A percentile compares a stretch with the other conserved stretches of the same genome.
These are phyloP conservation scores for Exocentrus adspersus DNA, from an alignment of 2,888 invertebrate genomes.

Conservation along the genomic window DNA sequence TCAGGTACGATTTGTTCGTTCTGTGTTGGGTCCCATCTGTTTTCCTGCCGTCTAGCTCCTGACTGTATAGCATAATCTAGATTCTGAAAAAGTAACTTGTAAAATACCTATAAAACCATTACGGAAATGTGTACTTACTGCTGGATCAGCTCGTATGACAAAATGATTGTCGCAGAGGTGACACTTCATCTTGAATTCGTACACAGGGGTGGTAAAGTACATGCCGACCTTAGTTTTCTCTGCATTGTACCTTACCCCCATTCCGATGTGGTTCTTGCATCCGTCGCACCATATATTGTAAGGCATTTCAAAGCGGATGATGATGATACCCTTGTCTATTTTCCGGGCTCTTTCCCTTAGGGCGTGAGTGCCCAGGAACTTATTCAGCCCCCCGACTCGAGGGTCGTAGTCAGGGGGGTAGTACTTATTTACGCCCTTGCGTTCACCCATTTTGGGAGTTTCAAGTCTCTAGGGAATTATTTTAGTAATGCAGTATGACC, in stretches of 20 bases:
- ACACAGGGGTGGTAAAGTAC: conserved; percentile 98
- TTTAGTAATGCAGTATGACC: too few relatives aligned
- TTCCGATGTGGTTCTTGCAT: conserved; percentile 97
- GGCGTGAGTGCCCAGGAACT: conserved; percentile 94
- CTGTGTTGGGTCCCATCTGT: conserved; percentile 96
- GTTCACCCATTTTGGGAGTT: conserved; percentile 85
- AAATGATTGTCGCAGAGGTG: conserved; percentile 97
- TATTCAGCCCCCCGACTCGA: conserved; percentile 91
- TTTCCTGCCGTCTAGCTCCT: conserved; percentile 96
- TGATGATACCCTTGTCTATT: conserved; percentile 92
- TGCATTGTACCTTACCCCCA: conserved; percentile 98
- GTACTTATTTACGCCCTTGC: conserved; percentile 97
- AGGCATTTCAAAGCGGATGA: conserved; percentile 99
- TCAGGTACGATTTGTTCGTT: conserved; percentile 95
- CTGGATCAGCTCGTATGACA: conserved; percentile 98
- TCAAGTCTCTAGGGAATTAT: too few relatives aligned
- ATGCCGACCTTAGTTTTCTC: conserved; percentile 94
- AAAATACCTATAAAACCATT: too few relatives aligned
- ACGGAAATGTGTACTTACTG: conserved; percentile 73
- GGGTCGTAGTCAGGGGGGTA: conserved; percentile 99
- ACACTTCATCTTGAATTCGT: conserved; percentile 99
- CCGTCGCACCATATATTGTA: conserved; percentile 99
- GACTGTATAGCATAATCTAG: conserved; percentile 95
- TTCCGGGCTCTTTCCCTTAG: conserved; percentile 96
- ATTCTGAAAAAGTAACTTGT: too few relatives aligned